Evolutionary conservation across 2,113 vertebrate genomes (phyloP).

Genomic region (Chrysochloris asiatica): DNA sequence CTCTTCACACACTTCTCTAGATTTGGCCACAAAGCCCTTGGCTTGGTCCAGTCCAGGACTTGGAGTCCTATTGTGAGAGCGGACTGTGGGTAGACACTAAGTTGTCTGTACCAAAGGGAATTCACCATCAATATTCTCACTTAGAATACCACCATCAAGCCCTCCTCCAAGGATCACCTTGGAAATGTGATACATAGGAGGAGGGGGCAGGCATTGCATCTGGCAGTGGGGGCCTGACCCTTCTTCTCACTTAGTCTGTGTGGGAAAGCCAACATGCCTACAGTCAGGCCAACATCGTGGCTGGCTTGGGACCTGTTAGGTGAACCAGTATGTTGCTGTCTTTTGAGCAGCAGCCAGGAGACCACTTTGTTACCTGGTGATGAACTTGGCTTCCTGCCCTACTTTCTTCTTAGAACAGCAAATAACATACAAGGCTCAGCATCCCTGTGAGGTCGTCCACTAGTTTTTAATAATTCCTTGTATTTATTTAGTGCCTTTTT

Average conservation of each 20-base stretch:
- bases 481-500: constrained; percentile 67
- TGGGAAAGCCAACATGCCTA: background rate
- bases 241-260: background rate
- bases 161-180: background rate
- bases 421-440: constrained; percentile 37
- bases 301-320: background rate
- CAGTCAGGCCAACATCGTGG: background rate
- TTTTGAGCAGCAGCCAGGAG: constrained; percentile 54
- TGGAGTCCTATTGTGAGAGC: background rate
- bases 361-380: constrained; percentile 66
- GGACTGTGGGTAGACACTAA: background rate
- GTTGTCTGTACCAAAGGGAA: background rate
- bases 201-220: fast-evolving
- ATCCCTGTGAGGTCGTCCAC: constrained; percentile 55
- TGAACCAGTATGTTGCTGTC: background rate
- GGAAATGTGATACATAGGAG: background rate
- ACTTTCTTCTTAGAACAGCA: constrained; percentile 65
- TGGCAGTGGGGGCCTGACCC: background rate
- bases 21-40: background rate
- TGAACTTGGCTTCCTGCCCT: constrained; percentile 52
- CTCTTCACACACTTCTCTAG: background rate
- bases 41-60: background rate
- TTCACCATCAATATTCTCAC: background rate
- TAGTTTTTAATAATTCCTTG: constrained; percentile 73
- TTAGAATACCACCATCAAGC: background rate